These are phyloP conservation scores for Acleris emargana DNA, from an alignment of 2,888 invertebrate species.

Conservation along the genomic window DNA sequence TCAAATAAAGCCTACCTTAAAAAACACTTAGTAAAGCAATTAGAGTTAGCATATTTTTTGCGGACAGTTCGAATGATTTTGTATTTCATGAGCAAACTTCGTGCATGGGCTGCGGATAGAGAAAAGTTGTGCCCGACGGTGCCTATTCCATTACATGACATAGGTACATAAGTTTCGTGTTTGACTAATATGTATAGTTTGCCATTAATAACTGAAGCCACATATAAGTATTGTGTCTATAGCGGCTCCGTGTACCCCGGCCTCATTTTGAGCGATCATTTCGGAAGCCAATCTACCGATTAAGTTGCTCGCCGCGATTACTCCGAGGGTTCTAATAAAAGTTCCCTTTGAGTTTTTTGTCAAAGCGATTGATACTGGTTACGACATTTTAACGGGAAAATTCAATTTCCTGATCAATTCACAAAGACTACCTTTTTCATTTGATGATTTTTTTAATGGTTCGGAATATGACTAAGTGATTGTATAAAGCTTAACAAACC, in stretches of 20 bases:
- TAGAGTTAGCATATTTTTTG: too few relatives aligned
- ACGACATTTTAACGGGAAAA: constrained; percentile 28
- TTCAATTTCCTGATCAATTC: constrained; percentile 34
- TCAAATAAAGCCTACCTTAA: constrained; percentile 65
- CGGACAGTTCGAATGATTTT: too few relatives aligned
- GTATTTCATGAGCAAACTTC: too few relatives aligned
- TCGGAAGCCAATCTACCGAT: constrained; percentile 62
- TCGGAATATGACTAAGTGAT: constrained; percentile 1
- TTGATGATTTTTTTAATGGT: constrained; percentile 4
- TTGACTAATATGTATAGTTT: too few relatives aligned
- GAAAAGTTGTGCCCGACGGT: too few relatives aligned
- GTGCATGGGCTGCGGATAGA: too few relatives aligned
- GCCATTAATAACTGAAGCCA: too few relatives aligned
- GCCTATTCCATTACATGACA: too few relatives aligned
- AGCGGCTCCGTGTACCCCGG: constrained; percentile 7
- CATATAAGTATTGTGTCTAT: too few relatives aligned
- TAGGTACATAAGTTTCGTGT: too few relatives aligned
- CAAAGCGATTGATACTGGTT: constrained; percentile 35
- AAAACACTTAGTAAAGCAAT: too few relatives aligned
- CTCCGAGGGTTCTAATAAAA: constrained; percentile 46
- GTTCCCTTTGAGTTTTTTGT: constrained; percentile 41
- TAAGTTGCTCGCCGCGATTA: constrained; percentile 60
- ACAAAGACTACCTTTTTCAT: constrained; percentile 23
- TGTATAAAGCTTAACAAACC: neutral
- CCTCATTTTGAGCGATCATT: constrained; percentile 58